Evolutionary conservation across 2,888 invertebrate genomes (phyloP).

Genomic region (Carterocephalus palaemon): DNA sequence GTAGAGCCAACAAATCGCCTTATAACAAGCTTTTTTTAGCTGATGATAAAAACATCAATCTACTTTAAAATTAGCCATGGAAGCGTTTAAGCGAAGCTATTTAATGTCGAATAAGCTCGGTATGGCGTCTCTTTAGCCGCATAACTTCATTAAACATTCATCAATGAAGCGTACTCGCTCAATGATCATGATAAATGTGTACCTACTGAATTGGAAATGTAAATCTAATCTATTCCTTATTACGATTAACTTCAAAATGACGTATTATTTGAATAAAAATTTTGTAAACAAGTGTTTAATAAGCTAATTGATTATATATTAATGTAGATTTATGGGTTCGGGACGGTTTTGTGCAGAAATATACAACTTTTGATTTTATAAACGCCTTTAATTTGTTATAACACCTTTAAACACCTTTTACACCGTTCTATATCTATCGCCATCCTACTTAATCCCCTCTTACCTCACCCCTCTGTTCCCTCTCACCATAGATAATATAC

Average conservation of each 20-base stretch:
- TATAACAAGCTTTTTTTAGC: constrained; percentile 14
- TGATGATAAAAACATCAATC: constrained; percentile 28
- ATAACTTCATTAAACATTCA: constrained; percentile 52
- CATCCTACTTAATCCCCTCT: too few species aligned
- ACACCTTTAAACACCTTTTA: too few species aligned
- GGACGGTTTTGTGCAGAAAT: too few species aligned
- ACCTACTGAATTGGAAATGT: constrained; percentile 34
- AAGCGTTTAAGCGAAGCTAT: constrained; percentile 26
- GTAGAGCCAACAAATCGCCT: constrained; percentile 14
- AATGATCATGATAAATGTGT: constrained; percentile 48
- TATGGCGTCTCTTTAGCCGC: constrained; percentile 41
- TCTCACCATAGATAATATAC: too few species aligned
- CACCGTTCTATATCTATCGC: too few species aligned
- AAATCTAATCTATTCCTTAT: constrained; percentile 37
- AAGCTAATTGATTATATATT: constrained; percentile 54
- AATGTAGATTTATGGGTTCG: too few species aligned
- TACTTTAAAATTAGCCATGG: constrained; percentile 23
- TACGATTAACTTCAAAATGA: constrained; percentile 30
- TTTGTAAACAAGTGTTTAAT: constrained; percentile 51
- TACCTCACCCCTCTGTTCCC: too few species aligned
- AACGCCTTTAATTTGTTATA: too few species aligned
- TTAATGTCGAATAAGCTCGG: constrained; percentile 44
- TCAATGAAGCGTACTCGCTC: constrained; percentile 40
- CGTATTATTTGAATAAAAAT: constrained; percentile 44
- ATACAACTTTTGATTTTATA: too few species aligned